Evolutionary conservation across 30 jellyfish, hydroid and myxozoan species (phyloP), one percentile per base, ranked within the genome.

Genomic region (Clytia hemisphaerica): DNA sequence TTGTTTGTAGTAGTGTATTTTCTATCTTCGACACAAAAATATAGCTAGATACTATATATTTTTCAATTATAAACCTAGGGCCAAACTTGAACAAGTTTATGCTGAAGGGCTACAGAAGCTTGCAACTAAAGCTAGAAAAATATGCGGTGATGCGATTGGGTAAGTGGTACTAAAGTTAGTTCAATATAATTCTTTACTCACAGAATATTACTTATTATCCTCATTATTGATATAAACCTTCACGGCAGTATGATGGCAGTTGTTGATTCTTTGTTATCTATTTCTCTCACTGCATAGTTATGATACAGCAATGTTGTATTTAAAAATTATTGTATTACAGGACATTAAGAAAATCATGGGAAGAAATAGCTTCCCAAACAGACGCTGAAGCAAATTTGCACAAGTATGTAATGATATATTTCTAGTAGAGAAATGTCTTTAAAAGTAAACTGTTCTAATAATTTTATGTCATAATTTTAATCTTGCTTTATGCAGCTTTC

Each of bases 61-160:
- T n/a, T n/a, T n/a, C n/a, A n/a, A n/a, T n/a, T n/a, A n/a, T n/a
- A n/a, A n/a, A n/a, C n/a, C 15, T 32, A 87, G 97, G 44, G 92
- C 86, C 26, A 88, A 88, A 35, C 65, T 88, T 25, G 94, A 88
- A 58, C 58, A 26, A 30, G 46, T 76, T 7, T 88, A 77, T 71
- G 87, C 89, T 27, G 97, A 88, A 2, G 85, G 92, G 9, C 92
- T 88, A 31, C 34, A 61, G 26, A 88, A 88, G 44, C 50, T 88
- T 25, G 84, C 94, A 2, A 47, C 51, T 0, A 67, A 81, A 73
- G 94, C 97, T 19, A 88, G 68, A 61, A 80, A 75, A 31, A 71
- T 91, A 45, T 81, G 88, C 29, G 93, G 93, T 29, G 97, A 88
- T 4, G 75, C 96, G 53, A 37, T 42, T 28, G 97, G 97, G 97